phyloP scores from a whole-genome alignment of 1,140 invertebrate species.

The Anastrepha ludens region DNA sequence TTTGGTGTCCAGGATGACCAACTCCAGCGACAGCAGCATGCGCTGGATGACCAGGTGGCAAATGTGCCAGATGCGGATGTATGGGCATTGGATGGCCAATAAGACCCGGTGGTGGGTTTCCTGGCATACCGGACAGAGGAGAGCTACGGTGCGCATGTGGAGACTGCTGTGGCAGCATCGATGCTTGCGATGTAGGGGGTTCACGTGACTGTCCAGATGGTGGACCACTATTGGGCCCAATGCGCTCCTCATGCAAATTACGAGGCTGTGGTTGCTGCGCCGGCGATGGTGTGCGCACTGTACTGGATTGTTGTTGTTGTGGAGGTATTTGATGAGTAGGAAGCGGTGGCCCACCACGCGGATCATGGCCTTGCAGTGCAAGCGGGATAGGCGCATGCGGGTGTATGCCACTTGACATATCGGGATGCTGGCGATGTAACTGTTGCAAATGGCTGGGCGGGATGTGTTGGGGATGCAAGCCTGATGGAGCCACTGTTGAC shows the following conservation, averaged over 20 bases:
- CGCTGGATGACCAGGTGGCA: slow-evolving; percentile 71
- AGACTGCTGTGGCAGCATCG: slow-evolving; percentile 64
- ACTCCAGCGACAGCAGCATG: slow-evolving; percentile 65
- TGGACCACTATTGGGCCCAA: slow-evolving; percentile 71
- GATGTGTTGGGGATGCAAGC: slow-evolving; percentile 68
- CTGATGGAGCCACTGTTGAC: slow-evolving; percentile 67
- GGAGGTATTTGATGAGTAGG: slow-evolving; percentile 71
- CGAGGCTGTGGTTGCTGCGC: slow-evolving; percentile 66
- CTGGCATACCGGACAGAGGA: slow-evolving; percentile 66
- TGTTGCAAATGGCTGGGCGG: slow-evolving; percentile 64
- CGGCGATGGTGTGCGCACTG: slow-evolving; percentile 71
- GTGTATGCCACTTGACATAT: slow-evolving; percentile 68
- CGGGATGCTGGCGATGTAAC: slow-evolving; percentile 68
- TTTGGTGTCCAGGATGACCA: slow-evolving; percentile 69
- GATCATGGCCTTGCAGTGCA: slow-evolving; percentile 68
- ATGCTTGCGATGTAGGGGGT: slow-evolving; percentile 67
- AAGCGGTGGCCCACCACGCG: slow-evolving; percentile 62
- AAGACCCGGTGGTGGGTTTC: slow-evolving; percentile 66
- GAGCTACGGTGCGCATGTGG: slow-evolving; percentile 70
- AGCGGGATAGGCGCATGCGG: slow-evolving; percentile 68
- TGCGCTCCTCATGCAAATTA: slow-evolving; percentile 63
- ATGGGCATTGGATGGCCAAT: slow-evolving; percentile 71
- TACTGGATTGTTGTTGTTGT: slow-evolving; percentile 72
- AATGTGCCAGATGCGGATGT: slow-evolving; percentile 70
- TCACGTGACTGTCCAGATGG: slow-evolving; percentile 72